Base-by-base conservation (phyloP, 2,888 invertebrate species). In the Platycheirus rosarum region DNA sequence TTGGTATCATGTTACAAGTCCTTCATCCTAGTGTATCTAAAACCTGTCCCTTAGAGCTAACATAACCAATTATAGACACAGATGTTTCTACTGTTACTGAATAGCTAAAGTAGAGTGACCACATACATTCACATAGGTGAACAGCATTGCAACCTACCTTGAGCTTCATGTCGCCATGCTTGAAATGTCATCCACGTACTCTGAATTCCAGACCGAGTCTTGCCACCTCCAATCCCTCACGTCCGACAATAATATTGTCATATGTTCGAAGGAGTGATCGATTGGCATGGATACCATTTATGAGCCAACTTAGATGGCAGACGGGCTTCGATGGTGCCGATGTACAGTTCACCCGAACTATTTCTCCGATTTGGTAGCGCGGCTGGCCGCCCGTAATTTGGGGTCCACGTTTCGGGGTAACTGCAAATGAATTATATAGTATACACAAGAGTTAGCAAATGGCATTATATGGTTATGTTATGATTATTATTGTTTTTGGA, bases 221-320 rank as follows among this genome's bases (percentile, higher is more conserved):
- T 18, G 95, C 94, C 79, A 95, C 95, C 90, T 96, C 95, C 79
- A 97, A 92, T 13, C 91, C 93, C 87, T 93, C 93, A 23, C 92
- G 91, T 42, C 93, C 93, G 20, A 92, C 92, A 76, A 92, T 90
- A 77, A 92, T 89, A 44, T 91, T 91, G 84, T 92, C 91, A 35
- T 93, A 93, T 29, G 92, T 91, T 11, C 91, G 89, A 75, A 93
- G 88, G 5, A 92, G 91, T 3, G 89, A 87, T 2, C 92, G 86
- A 32, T 93, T 93, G 32, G 93, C 94, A 86, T 94, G 95, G 88
- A 96, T 94, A 23, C 95, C 96, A 91, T 97, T 97, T 91, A 97
- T 95, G 92, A 95, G 95, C 97, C 97, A 97, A 85, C 94, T 94
- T 69, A 97, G 93, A 87, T 94, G 93, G 73, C 96, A 96, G 11